phyloP scores from a whole-genome alignment of 2,888 invertebrate genomes.

The Apomyelois bistriatella region DNA sequence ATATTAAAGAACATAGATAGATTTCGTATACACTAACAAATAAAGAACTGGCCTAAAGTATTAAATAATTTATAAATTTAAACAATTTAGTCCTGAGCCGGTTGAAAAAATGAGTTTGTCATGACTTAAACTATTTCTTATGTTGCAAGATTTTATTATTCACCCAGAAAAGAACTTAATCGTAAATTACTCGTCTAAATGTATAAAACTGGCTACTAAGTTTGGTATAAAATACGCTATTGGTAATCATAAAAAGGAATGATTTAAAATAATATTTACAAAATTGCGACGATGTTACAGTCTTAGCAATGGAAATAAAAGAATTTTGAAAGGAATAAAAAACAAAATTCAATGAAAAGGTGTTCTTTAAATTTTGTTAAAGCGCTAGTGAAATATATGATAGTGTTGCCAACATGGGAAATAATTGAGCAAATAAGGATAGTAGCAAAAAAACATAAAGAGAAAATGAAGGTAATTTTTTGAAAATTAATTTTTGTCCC shows the following conservation, averaged over 20 bases:
- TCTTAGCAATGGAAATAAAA: not conserved
- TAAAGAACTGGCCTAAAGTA: not conserved
- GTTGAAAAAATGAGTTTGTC: too few relatives aligned
- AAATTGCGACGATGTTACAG: not conserved
- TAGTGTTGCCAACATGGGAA: too few relatives aligned
- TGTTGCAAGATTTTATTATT: too few relatives aligned
- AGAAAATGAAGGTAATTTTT: too few relatives aligned
- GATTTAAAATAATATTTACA: slow-evolving; percentile 26
- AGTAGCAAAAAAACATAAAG: slow-evolving; percentile 3
- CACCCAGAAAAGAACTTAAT: too few relatives aligned
- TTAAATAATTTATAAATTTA: too few relatives aligned
- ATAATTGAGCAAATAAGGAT: slow-evolving; percentile 46
- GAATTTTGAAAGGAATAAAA: slow-evolving; percentile 16
- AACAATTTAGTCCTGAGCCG: too few relatives aligned
- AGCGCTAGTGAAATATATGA: too few relatives aligned
- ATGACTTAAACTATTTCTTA: too few relatives aligned
- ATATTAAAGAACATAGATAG: too few relatives aligned
- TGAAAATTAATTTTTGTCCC: too few relatives aligned
- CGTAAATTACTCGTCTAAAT: not conserved
- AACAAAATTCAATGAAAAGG: slow-evolving; percentile 5
- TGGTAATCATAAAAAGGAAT: slow-evolving; percentile 48
- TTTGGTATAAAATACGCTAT: slow-evolving; percentile 49
- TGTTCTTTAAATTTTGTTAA: not conserved
- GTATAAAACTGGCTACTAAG: slow-evolving; percentile 54
- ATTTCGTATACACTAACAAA: not conserved